Conservation (phyloP, 2,888 invertebrate species). For the Acanthosepion lycidas region DNA sequence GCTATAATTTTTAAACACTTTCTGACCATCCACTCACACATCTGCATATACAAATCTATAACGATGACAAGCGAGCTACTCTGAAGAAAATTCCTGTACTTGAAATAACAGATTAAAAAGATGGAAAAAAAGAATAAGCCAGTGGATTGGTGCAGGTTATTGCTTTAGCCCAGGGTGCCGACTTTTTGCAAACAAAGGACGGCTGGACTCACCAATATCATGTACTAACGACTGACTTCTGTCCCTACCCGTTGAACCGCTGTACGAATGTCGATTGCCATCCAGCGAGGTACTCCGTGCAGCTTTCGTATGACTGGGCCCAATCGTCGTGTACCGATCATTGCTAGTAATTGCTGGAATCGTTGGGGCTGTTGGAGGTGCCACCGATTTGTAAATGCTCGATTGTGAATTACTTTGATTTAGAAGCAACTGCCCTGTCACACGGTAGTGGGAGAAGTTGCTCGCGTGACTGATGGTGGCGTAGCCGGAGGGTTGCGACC, state of each 20-base stretch:
- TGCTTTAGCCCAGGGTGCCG: neutral
- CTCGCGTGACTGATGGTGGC: slow-evolving; percentile 38
- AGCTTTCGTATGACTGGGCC: neutral
- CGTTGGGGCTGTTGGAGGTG: neutral
- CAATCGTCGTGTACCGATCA: neutral
- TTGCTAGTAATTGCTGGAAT: neutral
- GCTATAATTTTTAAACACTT: no score
- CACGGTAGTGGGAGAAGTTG: neutral
- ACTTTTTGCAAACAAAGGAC: neutral
- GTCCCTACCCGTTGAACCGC: neutral
- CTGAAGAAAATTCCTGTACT: neutral
- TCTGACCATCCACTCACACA: neutral
- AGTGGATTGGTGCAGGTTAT: neutral
- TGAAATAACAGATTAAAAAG: neutral
- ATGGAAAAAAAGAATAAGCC: neutral
- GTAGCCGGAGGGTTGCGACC: slow-evolving; percentile 1
- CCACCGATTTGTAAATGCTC: slow-evolving; percentile 37
- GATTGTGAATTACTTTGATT: slow-evolving; percentile 35
- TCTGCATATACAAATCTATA: neutral
- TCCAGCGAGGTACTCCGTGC: slow-evolving; percentile 23
- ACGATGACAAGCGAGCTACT: neutral
- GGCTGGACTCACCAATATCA: slow-evolving; percentile 39
- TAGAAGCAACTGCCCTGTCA: neutral
- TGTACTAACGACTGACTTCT: slow-evolving; percentile 38
- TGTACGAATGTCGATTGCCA: neutral